phyloP scores from a whole-genome alignment of 2,797 vertebrate species.

The Sebastes trivittatus region DNA sequence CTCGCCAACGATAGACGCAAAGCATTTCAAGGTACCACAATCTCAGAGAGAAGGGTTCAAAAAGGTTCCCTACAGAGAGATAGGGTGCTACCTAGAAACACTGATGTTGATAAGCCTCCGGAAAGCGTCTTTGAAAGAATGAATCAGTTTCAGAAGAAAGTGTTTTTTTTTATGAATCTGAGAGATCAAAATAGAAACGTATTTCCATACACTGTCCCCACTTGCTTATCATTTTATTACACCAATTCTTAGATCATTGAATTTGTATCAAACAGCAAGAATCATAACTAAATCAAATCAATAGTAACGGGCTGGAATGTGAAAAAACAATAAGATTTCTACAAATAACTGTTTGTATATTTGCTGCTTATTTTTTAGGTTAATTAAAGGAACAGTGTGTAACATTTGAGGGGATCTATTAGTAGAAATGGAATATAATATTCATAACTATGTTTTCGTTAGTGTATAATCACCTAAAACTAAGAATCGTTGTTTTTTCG shows the following conservation, averaged over 20 bases:
- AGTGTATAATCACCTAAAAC: not conserved
- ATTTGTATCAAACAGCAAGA: not conserved
- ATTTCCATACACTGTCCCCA: not conserved
- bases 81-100: not conserved
- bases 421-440: not conserved
- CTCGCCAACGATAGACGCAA: not conserved
- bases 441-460: not conserved
- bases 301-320: not conserved
- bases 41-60: not conserved
- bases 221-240: not conserved
- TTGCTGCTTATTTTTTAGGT: not conserved
- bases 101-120: not conserved
- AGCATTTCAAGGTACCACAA: constrained; percentile 16
- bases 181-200: not conserved
- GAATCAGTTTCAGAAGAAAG: not conserved
- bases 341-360: not conserved
- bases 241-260: not conserved
- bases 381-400: not conserved
- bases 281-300: not conserved
- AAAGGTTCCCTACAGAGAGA: constrained; percentile 10
- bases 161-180: not conserved
- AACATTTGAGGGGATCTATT: not conserved
- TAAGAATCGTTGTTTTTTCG: not conserved
- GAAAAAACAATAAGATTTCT: not conserved
- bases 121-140: not conserved